Evolutionary conservation across 1,140 invertebrate species (phyloP).

Genomic region (Macrocentrus cingulum): DNA sequence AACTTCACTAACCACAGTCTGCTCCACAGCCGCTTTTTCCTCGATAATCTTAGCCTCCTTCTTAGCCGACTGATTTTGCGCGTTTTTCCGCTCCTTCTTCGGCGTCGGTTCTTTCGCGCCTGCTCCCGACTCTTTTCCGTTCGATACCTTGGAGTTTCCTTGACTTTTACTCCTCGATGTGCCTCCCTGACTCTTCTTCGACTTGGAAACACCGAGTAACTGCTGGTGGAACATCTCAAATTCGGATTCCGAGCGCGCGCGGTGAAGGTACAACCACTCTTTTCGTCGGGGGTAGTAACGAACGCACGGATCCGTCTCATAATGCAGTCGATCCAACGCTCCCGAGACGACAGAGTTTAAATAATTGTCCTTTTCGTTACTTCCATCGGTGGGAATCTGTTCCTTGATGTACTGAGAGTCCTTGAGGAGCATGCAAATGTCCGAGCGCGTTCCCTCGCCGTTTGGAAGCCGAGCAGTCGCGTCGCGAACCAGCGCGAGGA

Average conservation of each 20-base stretch:
- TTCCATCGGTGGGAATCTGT: conserved; percentile 64
- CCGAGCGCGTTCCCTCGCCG: conserved; percentile 88
- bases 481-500: conserved; percentile 87
- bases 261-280: conserved; percentile 88
- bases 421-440: conserved; percentile 82
- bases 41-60: conserved; percentile 31
- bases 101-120: conserved; percentile 48
- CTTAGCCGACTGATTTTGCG: conserved; percentile 41
- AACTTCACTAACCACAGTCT: too few relatives aligned
- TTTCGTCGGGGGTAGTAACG: conserved; percentile 87
- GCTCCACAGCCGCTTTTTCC: conserved; percentile 44
- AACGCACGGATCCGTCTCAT: conserved; percentile 86
- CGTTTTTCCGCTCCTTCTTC: conserved; percentile 50
- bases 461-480: conserved; percentile 90
- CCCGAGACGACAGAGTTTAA: conserved; percentile 86
- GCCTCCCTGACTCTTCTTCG: conserved; percentile 57
- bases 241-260: conserved; percentile 62
- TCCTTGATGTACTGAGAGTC: conserved; percentile 83
- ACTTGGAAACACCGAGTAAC: conserved; percentile 63
- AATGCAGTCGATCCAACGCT: conserved; percentile 84
- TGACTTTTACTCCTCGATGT: conserved; percentile 52
- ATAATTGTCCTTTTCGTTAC: conserved; percentile 55
- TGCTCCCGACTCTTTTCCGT: conserved; percentile 52
- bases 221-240: conserved; percentile 66
- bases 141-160: conserved; percentile 38